Base-by-base conservation (phyloP, 1,140 invertebrate genomes). In the Acyrthosiphon pisum region DNA sequence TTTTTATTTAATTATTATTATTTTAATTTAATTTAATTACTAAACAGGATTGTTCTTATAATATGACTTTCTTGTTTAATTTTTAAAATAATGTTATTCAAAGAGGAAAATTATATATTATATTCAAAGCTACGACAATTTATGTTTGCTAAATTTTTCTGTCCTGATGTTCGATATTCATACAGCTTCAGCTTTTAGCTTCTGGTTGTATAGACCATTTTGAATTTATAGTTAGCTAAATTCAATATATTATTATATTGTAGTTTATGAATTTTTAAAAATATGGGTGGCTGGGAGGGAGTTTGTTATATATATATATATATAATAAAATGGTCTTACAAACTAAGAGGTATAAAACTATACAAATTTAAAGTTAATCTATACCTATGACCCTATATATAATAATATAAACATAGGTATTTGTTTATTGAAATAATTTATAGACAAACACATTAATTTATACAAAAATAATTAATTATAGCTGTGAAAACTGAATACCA, bases 61-160 rank as follows among this genome's bases (percentile, higher is more conserved):
- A 88, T 50, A 50, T n/a, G 18, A 88, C 11, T 53, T 89, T 89
- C 48, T 89, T 89, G 87, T 89, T 89, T 89, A 37, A 89, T 53
- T 53, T 89, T 89, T 50, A 89, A 89, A 53, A 37, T 48, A 30
- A 87, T 89, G 87, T 89, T 89, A 89, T 89, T 89, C 37, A 89
- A 37, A 89, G 35, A 89, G 48, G 37, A 89, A 50, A 89, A 89
- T 89, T 89, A 89, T 89, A 89, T 89, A 89, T 89, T 89, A 89
- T 89, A 53, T 89, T 89, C 87, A 53, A 89, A 46, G 84, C 84
- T 87, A 87, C 30, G 11, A 46, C 84, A 87, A 20, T 46, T 44
- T 46, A 87, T 87, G n/a, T 87, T 46, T 87, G 41, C 37, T 84
- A 88, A 88, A 50, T 88, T 30, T 88, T 48, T 48, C 86, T 35